Evolutionary conservation across 2,113 vertebrate genomes (phyloP).

Genomic region (Istiophorus platypterus): DNA sequence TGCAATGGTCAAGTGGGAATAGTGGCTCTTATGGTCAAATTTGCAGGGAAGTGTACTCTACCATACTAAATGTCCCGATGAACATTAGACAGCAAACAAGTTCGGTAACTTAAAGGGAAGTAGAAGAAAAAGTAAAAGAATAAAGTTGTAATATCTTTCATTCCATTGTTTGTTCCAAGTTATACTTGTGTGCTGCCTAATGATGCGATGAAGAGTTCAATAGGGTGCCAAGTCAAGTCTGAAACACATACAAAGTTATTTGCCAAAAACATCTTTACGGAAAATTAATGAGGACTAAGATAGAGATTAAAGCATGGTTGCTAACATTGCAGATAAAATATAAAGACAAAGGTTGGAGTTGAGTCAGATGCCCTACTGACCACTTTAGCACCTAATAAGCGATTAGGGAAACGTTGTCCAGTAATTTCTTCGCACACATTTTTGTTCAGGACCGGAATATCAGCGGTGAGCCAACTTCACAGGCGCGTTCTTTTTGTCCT

Average conservation of each 20-base stretch:
- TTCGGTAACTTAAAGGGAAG: neutral
- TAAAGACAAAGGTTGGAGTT: neutral
- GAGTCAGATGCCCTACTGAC: neutral
- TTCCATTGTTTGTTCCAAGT: neutral
- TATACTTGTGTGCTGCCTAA: too few relatives aligned
- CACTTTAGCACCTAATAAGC: neutral
- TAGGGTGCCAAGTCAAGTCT: neutral
- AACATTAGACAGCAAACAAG: neutral
- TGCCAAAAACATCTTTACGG: neutral
- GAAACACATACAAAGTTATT: neutral
- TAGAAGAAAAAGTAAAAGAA: too few relatives aligned
- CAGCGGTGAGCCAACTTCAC: neutral
- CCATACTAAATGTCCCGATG: too few relatives aligned
- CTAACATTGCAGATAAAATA: neutral
- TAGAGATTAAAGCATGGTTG: neutral
- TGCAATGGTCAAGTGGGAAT: neutral
- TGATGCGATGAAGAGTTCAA: too few relatives aligned
- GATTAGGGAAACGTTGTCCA: neutral
- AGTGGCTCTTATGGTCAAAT: neutral
- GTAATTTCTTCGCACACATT: neutral
- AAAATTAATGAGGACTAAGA: neutral
- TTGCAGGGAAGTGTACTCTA: neutral
- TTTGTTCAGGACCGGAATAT: neutral
- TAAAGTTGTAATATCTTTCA: neutral
- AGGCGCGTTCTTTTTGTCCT: neutral